Base-by-base conservation (phyloP, 2,797 vertebrate genomes). In the Pseudomugil gertrudae region DNA sequence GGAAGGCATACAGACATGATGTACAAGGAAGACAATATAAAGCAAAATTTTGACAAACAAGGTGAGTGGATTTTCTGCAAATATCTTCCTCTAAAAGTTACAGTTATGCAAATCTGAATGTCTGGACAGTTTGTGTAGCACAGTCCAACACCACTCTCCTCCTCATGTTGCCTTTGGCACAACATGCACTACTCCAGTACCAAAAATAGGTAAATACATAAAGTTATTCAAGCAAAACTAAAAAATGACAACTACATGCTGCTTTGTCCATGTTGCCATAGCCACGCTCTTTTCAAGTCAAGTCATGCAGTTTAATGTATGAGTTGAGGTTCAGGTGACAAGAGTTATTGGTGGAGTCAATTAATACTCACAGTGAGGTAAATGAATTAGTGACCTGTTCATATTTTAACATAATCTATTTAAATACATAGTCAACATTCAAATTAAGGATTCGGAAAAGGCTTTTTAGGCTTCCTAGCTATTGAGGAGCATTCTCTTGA, bases 11-110 rank as follows among this genome's bases (percentile, higher is more conserved):
- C 94, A n/a, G 96, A 97, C 81, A 95, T 95, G 65, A 86, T 96
- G 72, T 93, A 92, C 57, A 91, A 94, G 56, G 90, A 91, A 0
- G 95, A 95, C 1, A 92, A 95, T 17, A 93, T 96, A 4, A 95
- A 95, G 43, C 93, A 90, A 0, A 93, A 94, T 66, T 94, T 96
- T 0, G 95, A 96, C 40, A 97, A 96, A 87, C 95, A 95, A 96
- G 96, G 97, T 99, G 83, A 61, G 95, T 27, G 30, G 3, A 1
- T 57, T 50, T 4, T 50, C 7, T 32, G 5, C 33, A 48, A 53
- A 14, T 19, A n/a, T 69, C 71, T 54, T 8, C 23, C 38, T 9
- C 45, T n/a, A n/a, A n/a, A n/a, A n/a, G n/a, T n/a, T n/a, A n/a
- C n/a, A n/a, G n/a, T n/a, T n/a, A n/a, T 38, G 36, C 36, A 4